Evolutionary conservation across 2,797 vertebrate species (phyloP).

Genomic region (Enteromius paludinosus): DNA sequence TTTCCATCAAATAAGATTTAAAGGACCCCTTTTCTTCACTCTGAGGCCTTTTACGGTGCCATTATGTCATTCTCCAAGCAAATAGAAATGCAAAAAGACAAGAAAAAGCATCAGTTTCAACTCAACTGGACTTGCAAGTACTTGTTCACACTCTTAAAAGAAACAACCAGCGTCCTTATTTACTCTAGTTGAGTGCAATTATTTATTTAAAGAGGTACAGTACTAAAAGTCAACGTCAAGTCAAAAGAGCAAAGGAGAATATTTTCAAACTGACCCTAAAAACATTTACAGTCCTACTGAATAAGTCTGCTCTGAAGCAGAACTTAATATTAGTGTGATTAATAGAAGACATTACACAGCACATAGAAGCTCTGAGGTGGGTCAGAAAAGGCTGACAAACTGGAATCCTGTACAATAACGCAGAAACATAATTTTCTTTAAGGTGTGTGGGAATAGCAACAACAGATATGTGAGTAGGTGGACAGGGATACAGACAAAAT

Average conservation of each 20-base stretch:
- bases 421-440: neutral
- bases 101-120: neutral
- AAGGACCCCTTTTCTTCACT: neutral
- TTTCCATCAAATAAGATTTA: neutral
- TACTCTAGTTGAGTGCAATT: neutral
- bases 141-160: neutral
- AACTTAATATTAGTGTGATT: neutral
- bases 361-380: neutral
- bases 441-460: constrained; percentile 2
- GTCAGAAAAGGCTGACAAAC: constrained; percentile 18
- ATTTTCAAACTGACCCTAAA: neutral
- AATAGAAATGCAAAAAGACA: neutral
- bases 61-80: neutral
- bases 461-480: constrained; percentile 19
- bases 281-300: neutral
- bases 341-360: neutral
- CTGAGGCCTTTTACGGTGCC: neutral
- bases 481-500: constrained; percentile 21
- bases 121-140: neutral
- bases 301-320: neutral
- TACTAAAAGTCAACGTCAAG: neutral
- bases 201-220: neutral
- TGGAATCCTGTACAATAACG: neutral
- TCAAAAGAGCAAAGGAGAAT: neutral
- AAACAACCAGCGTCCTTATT: neutral